These are phyloP conservation scores for Crocuta crocuta DNA, from an alignment of 2,113 vertebrate species.

Conservation along the genomic window DNA sequence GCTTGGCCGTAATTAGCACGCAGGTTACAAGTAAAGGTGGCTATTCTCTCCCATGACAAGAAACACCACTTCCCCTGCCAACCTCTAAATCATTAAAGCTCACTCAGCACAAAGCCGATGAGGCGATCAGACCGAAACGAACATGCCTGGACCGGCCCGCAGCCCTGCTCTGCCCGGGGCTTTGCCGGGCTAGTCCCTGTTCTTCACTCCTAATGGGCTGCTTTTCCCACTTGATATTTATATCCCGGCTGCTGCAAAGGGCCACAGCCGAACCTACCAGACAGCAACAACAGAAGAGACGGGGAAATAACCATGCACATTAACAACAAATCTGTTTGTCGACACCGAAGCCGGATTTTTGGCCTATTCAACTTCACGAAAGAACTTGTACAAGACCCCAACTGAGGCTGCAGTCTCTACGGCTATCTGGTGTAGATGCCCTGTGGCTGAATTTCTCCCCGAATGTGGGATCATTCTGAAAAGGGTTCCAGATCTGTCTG, in stretches of 20 bases:
- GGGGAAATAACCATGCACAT: background rate
- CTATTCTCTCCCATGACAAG: conserved; percentile 26
- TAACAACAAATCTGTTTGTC: background rate
- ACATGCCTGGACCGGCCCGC: conserved; percentile 4
- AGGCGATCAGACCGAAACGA: conserved; percentile 63
- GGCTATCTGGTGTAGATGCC: background rate
- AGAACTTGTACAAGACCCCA: conserved; percentile 24
- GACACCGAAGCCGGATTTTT: background rate
- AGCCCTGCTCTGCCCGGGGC: background rate
- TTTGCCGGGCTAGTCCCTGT: background rate
- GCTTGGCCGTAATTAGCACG: conserved; percentile 58
- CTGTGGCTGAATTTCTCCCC: background rate
- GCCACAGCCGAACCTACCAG: background rate
- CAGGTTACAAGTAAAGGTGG: conserved; percentile 51
- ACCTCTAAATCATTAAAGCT: conserved; percentile 57
- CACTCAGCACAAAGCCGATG: conserved; percentile 36
- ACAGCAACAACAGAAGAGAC: conserved; percentile 60
- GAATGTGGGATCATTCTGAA: conserved; percentile 27
- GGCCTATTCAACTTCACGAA: conserved; percentile 8
- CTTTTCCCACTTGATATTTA: conserved; percentile 56
- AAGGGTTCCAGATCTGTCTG: conserved; percentile 24
- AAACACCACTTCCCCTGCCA: conserved; percentile 31
- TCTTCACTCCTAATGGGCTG: background rate
- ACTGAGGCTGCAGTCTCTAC: conserved; percentile 16
- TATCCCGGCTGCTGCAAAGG: conserved; percentile 70